Percentiles rank a stretch among this genome's conserved stretches.
Evolutionary conservation across 1,140 invertebrate species (phyloP).

Genomic region (Sminthurinus signatus): DNA sequence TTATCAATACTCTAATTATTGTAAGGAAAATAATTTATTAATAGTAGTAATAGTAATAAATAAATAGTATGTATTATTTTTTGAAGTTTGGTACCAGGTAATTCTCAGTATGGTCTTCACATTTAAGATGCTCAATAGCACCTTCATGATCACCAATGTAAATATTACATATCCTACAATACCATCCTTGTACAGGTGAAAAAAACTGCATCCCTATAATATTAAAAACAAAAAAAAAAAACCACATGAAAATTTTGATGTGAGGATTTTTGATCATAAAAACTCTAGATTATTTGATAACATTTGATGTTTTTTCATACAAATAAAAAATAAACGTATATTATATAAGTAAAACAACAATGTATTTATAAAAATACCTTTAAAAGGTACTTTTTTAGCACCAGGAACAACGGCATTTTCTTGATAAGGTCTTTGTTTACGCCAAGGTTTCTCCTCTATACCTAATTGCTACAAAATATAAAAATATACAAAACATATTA

Average conservation of each 20-base stretch:
- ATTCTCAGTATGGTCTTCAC: slow-evolving; percentile 64
- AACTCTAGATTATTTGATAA: too few relatives aligned
- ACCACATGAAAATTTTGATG: too few relatives aligned
- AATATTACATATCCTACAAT: slow-evolving; percentile 73
- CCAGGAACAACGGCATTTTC: slow-evolving; percentile 17
- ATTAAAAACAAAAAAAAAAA: too few relatives aligned
- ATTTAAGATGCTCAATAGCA: slow-evolving; percentile 74
- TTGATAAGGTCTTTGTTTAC: slow-evolving; percentile 14
- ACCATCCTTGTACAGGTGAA: slow-evolving; percentile 77
- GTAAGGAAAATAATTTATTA: too few relatives aligned
- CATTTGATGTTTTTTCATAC: slow-evolving; percentile 5
- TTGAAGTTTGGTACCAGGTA: slow-evolving; percentile 68
- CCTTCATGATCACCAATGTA: slow-evolving; percentile 83
- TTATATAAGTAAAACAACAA: too few relatives aligned
- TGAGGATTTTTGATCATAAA: too few relatives aligned
- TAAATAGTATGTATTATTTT: too few relatives aligned
- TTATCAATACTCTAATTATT: too few relatives aligned
- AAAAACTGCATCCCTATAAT: slow-evolving; percentile 71
- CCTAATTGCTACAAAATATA: slow-evolving; percentile 33
- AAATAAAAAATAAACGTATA: slow-evolving; percentile 2
- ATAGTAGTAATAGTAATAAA: too few relatives aligned
- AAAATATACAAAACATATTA: too few relatives aligned
- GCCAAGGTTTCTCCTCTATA: slow-evolving; percentile 38
- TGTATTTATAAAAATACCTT: slow-evolving; percentile 27
- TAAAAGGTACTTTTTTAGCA: slow-evolving; percentile 35